Percentiles rank a stretch among this genome's conserved stretches.
Conservation (phyloP, 35 echinoderm and acorn worm species). For the Stichopus chloronotus region DNA sequence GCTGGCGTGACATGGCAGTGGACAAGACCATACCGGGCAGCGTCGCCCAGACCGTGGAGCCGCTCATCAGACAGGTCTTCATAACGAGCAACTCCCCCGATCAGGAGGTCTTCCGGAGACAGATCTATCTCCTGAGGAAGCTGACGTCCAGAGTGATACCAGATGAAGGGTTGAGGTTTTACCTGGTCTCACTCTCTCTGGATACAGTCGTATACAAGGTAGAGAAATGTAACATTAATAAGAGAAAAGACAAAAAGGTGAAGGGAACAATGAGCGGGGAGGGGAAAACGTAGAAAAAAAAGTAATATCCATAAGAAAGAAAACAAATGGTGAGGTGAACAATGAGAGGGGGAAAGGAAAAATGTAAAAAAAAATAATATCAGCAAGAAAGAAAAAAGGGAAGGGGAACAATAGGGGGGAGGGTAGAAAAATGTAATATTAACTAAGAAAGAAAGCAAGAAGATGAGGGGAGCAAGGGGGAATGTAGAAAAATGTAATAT, state of each 20-base stretch:
- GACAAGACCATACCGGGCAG: constrained; percentile 64
- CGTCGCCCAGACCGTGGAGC: constrained; percentile 69
- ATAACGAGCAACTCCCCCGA: constrained; percentile 66
- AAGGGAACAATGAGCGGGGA: too few relatives aligned
- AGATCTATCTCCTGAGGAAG: constrained; percentile 92
- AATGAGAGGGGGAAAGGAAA: too few relatives aligned
- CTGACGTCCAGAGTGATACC: constrained; percentile 82
- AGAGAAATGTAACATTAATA: not conserved
- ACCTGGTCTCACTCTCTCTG: constrained; percentile 71
- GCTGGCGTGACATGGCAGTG: constrained; percentile 77
- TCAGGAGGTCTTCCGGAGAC: constrained; percentile 65
- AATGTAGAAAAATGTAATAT: constrained; percentile 48
- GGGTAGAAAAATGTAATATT: too few relatives aligned
- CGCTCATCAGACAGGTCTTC: constrained; percentile 88
- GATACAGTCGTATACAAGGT: constrained; percentile 96
- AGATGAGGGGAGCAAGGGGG: too few relatives aligned
- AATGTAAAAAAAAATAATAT: not conserved
- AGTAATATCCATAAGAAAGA: not conserved
- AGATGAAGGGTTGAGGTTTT: constrained; percentile 70
- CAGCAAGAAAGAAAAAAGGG: not conserved
- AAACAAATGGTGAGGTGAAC: too few relatives aligned
- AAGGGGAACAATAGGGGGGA: too few relatives aligned
- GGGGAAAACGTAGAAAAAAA: not conserved
- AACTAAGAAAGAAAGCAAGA: too few relatives aligned
- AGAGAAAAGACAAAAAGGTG: too few relatives aligned